These are phyloP conservation scores for Octodon degus DNA, from an alignment of 2,113 vertebrate species.

Conservation along the genomic window DNA sequence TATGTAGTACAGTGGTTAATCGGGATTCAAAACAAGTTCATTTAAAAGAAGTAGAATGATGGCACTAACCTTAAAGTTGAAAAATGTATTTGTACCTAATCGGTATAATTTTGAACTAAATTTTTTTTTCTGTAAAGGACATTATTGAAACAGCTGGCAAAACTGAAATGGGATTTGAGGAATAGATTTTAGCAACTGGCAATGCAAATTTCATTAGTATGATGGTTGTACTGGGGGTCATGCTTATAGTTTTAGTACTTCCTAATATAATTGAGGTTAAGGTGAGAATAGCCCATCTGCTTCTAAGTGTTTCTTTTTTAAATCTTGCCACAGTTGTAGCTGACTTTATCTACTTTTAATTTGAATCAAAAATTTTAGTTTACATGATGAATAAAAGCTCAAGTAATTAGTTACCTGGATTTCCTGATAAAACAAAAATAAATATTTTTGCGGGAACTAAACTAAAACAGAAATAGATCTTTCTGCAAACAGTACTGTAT, in stretches of 20 bases:
- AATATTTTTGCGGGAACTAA: slow-evolving; percentile 17
- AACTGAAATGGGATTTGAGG: neutral
- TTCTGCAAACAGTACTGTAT: neutral
- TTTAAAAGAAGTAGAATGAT: slow-evolving; percentile 38
- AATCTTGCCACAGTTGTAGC: neutral
- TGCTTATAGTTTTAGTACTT: slow-evolving; percentile 29
- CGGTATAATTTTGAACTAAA: neutral
- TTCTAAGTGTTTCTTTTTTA: slow-evolving; percentile 30
- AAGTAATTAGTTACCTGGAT: neutral
- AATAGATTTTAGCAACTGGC: neutral
- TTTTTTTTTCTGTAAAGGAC: neutral
- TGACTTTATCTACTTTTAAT: slow-evolving; percentile 29
- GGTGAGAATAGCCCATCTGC: neutral
- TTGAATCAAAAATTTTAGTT: neutral
- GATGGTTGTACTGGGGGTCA: neutral
- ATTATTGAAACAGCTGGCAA: neutral
- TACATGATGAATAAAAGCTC: neutral
- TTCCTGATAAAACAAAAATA: neutral
- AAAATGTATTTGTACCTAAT: slow-evolving; percentile 26
- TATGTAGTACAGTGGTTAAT: slow-evolving; percentile 47
- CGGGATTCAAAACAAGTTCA: slow-evolving; percentile 3
- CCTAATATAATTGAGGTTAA: neutral
- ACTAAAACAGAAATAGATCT: slow-evolving; percentile 2
- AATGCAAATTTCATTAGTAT: neutral
- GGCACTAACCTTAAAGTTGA: slow-evolving; percentile 25